Conservation (phyloP, 2,797 vertebrate species). For the Poecilia gillii region DNA sequence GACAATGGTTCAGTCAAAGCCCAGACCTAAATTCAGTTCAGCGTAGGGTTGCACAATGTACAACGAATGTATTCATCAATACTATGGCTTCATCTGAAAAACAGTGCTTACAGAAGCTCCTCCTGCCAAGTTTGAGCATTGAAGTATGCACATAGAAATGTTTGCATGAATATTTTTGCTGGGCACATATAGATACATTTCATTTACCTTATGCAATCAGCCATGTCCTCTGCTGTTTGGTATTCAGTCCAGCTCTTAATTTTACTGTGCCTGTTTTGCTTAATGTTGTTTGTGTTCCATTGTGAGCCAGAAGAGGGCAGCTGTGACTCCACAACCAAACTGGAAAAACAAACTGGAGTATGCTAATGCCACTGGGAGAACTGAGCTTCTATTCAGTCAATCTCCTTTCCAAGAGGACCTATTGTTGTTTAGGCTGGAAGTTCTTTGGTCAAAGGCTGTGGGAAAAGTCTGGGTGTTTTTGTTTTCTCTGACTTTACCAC, state of each 20-base stretch:
- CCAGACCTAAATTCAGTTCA: not conserved
- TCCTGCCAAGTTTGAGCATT: not conserved
- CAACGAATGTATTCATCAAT: not conserved
- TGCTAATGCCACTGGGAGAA: conserved; percentile 61
- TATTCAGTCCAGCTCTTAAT: conserved; percentile 34
- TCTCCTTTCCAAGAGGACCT: conserved; percentile 50
- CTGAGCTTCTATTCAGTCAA: conserved; percentile 52
- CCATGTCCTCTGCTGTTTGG: conserved; percentile 27
- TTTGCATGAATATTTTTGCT: not conserved
- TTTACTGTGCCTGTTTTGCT: conserved; percentile 12
- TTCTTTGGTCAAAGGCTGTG: conserved; percentile 71
- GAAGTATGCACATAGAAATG: not conserved
- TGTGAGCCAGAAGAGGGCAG: conserved; percentile 69
- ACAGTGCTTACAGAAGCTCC: not conserved
- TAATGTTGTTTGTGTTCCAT: conserved; percentile 31
- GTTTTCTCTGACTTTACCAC: conserved; percentile 49
- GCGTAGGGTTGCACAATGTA: not conserved
- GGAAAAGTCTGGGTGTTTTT: conserved; percentile 59
- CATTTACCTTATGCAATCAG: conserved; percentile 17
- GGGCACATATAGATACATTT: not conserved
- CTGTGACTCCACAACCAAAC: conserved; percentile 27
- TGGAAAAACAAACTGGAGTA: conserved; percentile 42
- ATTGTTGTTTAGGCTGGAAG: conserved; percentile 47
- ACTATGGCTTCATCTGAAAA: not conserved
- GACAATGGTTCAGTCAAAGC: not conserved